Evolutionary conservation across 2,888 invertebrate species (phyloP), one percentile per base, ranked within the genome.

Genomic region (Lumbricus terrestris): DNA sequence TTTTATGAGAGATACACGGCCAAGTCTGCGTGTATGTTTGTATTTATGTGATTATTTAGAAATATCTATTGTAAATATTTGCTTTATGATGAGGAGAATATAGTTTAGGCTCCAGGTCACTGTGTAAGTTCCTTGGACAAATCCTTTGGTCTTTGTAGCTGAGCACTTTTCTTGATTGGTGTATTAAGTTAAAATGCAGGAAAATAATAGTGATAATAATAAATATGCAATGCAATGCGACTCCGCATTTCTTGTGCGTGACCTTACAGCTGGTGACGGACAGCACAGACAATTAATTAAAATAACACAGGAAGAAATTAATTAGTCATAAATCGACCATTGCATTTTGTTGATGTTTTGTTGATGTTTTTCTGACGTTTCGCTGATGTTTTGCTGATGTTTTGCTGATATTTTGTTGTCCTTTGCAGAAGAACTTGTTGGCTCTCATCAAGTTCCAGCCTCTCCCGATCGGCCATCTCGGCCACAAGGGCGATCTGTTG

Each of bases 401-500:
- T n/a, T n/a, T 40, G 40, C 16, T 47, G 47, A 47, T 47, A 23
- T 23, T 47, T 47, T 47, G 47, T 47, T 47, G 47, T 47, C 29
- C 29, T 18, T 90, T 38, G 23, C 85, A 97, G 97, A 96, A 96
- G 91, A 97, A 96, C 94, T 95, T 98, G 90, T 97, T 97, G 93
- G 96, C 97, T 92, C 95, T 98, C 92, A 96, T 97, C 92, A 96
- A 96, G 90, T 95, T 97, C 93, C 96, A 97, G 93, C 97, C 97
- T 29, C n/a, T n/a, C n/a, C 94, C 95, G 4, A 92, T 95, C 33
- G 92, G 94, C n/a, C 96, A 96, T 91, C 95, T 97, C 23, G 97
- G 97, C 13, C 97, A 97, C 94, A 96, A 96, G 90, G 98, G 97
- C 0, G 96, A 97, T 91, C 95, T 98, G 91, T 95, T 98, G 85